Evolutionary conservation across 1,140 invertebrate genomes (phyloP).

Genomic region (Drosophila neocordata): DNA sequence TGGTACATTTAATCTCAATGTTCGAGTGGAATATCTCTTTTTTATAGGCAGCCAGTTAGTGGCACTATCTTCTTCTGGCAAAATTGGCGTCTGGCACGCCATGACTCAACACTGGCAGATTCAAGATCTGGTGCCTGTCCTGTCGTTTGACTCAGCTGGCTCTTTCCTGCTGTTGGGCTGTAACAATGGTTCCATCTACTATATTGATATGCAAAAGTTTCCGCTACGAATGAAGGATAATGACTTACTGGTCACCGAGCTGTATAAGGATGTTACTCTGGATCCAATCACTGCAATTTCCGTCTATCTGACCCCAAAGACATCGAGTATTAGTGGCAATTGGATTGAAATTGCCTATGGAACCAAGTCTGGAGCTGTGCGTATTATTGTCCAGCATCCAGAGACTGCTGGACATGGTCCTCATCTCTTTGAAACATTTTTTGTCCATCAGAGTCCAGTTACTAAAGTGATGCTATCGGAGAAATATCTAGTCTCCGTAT

Average conservation of each 20-base stretch:
- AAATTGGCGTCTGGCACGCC: conserved; percentile 99
- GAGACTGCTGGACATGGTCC: conserved; percentile 99
- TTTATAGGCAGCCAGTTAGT: conserved; percentile 99
- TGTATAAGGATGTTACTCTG: conserved; percentile 96
- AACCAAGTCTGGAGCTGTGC: conserved; percentile 96
- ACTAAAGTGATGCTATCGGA: conserved; percentile 97
- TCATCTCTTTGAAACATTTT: conserved; percentile 98
- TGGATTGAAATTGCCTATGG: conserved; percentile 99
- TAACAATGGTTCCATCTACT: conserved; percentile 98
- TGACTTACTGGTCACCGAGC: conserved; percentile 97
- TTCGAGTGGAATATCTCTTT: conserved; percentile 96
- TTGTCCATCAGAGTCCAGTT: conserved; percentile 97
- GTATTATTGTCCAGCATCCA: conserved; percentile 99
- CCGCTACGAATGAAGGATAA: conserved; percentile 99
- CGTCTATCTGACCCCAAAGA: conserved; percentile 98
- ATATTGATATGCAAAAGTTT: conserved; percentile 99
- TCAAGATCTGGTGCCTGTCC: conserved; percentile 96
- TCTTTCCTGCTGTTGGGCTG: conserved; percentile 97
- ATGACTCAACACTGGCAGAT: conserved; percentile 99
- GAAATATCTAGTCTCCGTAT: conserved; percentile 98
- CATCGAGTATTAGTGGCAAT: conserved; percentile 97
- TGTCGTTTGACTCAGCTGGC: conserved; percentile 97
- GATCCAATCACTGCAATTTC: conserved; percentile 99
- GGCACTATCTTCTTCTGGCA: conserved; percentile 95
- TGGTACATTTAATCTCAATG: conserved; percentile 95